These are phyloP conservation scores for Pyrocephalus nanus DNA, from an alignment of 2,797 vertebrate species.

Conservation along the genomic window DNA sequence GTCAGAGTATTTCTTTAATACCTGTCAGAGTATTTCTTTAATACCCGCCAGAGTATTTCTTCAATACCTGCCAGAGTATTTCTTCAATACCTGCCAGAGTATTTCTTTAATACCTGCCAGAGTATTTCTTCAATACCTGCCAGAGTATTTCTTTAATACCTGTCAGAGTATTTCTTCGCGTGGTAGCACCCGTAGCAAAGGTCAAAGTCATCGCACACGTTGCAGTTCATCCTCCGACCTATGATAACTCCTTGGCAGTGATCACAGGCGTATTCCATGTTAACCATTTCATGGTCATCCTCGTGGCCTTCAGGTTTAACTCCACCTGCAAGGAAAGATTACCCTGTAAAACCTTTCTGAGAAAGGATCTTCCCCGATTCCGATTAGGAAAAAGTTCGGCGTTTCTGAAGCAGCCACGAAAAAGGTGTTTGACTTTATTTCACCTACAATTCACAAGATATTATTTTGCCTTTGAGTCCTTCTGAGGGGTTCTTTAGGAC, in stretches of 20 bases:
- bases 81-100: conserved; percentile 92
- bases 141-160: conserved; percentile 90
- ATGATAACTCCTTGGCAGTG: conserved; percentile 96
- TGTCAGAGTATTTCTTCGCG: conserved; percentile 94
- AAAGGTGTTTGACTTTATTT: neutral
- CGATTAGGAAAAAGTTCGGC: neutral
- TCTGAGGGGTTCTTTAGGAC: neutral
- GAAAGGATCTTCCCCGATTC: neutral
- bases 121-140: conserved; percentile 88
- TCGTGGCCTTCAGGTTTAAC: conserved; percentile 97
- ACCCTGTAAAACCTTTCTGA: neutral
- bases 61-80: conserved; percentile 94
- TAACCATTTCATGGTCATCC: conserved; percentile 97
- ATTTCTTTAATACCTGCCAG: conserved; percentile 91
- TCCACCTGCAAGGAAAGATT: conserved; percentile 81
- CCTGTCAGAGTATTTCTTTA: conserved; percentile 92
- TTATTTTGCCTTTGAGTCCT: neutral
- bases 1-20: conserved; percentile 89
- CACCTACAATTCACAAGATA: neutral
- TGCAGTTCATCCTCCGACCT: conserved; percentile 95
- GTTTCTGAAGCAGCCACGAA: neutral
- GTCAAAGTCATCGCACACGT: conserved; percentile 96
- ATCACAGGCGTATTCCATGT: conserved; percentile 97
- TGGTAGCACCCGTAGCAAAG: conserved; percentile 97
- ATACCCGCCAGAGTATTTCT: too few species aligned